Percentiles rank a stretch among this genome's conserved stretches.
Conservation (phyloP, 2,797 vertebrate species). For the Cephalopachus bancanus region DNA sequence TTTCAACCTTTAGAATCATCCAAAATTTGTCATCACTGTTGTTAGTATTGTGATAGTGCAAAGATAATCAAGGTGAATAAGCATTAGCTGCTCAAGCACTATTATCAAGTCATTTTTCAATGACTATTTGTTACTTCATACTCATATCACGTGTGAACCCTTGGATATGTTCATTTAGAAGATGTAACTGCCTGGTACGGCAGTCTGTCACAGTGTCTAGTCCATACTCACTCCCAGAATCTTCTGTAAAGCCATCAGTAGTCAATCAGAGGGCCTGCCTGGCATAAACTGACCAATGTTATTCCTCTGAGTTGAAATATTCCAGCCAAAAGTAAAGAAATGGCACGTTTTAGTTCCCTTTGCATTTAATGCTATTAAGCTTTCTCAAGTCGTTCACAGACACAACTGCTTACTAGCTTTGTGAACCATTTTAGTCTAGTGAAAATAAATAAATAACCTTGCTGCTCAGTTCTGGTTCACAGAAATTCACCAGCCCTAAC, state of each 20-base stretch:
- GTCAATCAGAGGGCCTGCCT: not conserved
- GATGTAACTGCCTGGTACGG: not conserved
- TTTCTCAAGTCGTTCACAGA: not conserved
- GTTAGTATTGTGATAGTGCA: not conserved
- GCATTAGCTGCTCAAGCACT: not conserved
- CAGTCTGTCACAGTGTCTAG: not conserved
- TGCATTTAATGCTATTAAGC: not conserved
- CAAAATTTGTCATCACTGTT: not conserved
- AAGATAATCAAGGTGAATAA: not conserved
- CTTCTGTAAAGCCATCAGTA: not conserved
- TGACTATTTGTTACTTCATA: not conserved
- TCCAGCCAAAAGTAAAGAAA: conserved; percentile 43
- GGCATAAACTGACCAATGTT: not conserved
- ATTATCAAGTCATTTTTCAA: not conserved
- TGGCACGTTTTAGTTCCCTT: not conserved
- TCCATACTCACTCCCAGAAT: not conserved
- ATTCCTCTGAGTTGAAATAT: conserved; percentile 9
- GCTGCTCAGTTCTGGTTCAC: not conserved
- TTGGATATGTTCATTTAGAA: not conserved
- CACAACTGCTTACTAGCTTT: not conserved
- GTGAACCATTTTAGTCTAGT: not conserved
- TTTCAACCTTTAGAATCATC: not conserved
- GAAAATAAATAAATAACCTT: not conserved
- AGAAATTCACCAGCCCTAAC: not conserved
- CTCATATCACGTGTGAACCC: fast-evolving